These are phyloP conservation scores for Seriola aureovittata DNA, from an alignment of 2,113 vertebrate genomes.

Conservation along the genomic window DNA sequence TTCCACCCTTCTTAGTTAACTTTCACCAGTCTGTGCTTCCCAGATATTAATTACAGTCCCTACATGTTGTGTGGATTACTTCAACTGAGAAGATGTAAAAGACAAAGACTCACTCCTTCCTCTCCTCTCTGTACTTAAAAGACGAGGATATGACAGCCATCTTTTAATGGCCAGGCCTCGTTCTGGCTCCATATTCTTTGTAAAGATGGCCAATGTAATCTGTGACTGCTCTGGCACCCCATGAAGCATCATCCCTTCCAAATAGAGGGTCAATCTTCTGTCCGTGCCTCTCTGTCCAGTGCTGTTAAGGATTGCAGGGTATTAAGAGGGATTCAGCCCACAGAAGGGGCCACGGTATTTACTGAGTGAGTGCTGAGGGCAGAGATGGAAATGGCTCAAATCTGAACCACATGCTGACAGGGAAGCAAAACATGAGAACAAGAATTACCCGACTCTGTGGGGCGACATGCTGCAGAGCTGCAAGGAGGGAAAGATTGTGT, in stretches of 20 bases:
- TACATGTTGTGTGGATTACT: neutral
- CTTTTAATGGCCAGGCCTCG: neutral
- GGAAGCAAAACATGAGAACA: slow-evolving; percentile 2
- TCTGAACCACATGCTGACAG: slow-evolving; percentile 37
- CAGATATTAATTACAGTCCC: neutral
- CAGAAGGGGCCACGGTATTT: slow-evolving; percentile 51
- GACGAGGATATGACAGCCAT: neutral
- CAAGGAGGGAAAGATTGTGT: neutral
- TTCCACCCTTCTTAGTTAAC: too few species aligned
- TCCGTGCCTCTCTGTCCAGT: slow-evolving; percentile 33
- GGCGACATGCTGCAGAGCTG: neutral
- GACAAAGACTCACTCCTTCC: neutral
- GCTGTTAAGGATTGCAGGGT: slow-evolving; percentile 56
- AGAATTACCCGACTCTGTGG: neutral
- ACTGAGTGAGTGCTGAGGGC: slow-evolving; percentile 39
- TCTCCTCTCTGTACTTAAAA: neutral
- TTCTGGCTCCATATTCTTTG: slow-evolving; percentile 6
- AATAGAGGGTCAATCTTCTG: slow-evolving; percentile 53
- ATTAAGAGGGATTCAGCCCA: slow-evolving; percentile 61
- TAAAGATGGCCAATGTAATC: slow-evolving; percentile 32
- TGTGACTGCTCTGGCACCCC: slow-evolving; percentile 11
- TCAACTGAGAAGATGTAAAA: neutral
- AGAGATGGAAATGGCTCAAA: slow-evolving; percentile 49
- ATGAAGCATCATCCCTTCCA: slow-evolving; percentile 50
- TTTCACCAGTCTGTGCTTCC: neutral